Evolutionary conservation across 2,113 vertebrate genomes (phyloP).

Genomic region (Cololabis saira): DNA sequence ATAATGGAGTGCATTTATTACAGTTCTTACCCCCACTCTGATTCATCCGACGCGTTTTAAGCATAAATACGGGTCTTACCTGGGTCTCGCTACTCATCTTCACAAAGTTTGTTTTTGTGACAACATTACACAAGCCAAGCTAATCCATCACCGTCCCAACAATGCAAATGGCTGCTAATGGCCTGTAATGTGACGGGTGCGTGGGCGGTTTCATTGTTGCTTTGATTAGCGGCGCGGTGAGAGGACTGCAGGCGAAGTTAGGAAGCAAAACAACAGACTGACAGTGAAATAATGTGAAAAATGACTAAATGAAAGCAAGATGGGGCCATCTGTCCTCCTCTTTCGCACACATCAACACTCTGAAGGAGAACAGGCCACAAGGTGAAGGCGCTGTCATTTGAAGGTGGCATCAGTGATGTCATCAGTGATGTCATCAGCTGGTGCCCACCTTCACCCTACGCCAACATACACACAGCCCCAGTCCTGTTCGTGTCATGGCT

Average conservation of each 20-base stretch:
- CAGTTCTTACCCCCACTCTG: not conserved
- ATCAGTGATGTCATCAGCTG: slow-evolving; percentile 37
- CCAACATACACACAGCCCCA: slow-evolving; percentile 3
- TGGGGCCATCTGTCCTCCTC: slow-evolving; percentile 15
- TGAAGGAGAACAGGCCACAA: slow-evolving; percentile 23
- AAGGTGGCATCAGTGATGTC: slow-evolving; percentile 36
- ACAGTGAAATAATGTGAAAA: not conserved
- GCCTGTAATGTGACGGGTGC: slow-evolving; percentile 43
- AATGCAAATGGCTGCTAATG: slow-evolving; percentile 56
- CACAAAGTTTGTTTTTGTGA: slow-evolving; percentile 27
- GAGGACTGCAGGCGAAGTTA: slow-evolving; percentile 28
- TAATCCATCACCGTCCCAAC: slow-evolving; percentile 42
- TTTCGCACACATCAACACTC: slow-evolving; percentile 1
- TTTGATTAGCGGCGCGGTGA: slow-evolving; percentile 55
- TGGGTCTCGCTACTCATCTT: not conserved
- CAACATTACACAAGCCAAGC: slow-evolving; percentile 6
- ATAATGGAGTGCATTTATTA: slow-evolving; percentile 15
- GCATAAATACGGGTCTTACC: slow-evolving; percentile 7
- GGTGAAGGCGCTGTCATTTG: slow-evolving; percentile 46
- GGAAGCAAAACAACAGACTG: slow-evolving; percentile 39
- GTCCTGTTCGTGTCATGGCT: slow-evolving; percentile 34
- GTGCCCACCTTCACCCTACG: not conserved
- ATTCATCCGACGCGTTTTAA: not conserved
- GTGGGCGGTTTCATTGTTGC: slow-evolving; percentile 58
- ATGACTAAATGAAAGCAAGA: slow-evolving; percentile 7